Conservation (phyloP, 2,113 vertebrate species). For the Numida meleagris region DNA sequence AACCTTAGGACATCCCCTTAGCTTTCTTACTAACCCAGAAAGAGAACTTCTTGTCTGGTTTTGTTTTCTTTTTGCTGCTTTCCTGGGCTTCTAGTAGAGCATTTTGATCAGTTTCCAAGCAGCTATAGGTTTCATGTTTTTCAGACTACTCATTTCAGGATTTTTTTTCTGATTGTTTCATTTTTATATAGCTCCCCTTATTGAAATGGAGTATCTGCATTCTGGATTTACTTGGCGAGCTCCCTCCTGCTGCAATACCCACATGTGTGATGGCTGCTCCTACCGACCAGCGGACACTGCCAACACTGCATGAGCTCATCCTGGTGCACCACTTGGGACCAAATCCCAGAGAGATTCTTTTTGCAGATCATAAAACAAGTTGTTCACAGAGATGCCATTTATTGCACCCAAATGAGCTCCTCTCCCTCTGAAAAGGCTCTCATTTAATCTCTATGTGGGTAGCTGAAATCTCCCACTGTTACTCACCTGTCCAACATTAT, state of each 20-base stretch:
- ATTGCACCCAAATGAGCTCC: neutral
- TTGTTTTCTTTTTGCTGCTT: neutral
- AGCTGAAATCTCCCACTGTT: neutral
- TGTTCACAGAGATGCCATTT: neutral
- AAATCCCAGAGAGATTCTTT: neutral
- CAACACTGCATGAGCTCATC: fast-evolving
- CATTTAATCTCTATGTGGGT: neutral
- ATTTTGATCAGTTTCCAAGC: neutral
- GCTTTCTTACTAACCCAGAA: neutral
- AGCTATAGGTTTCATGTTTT: neutral
- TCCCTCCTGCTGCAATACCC: neutral
- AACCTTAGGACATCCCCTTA: neutral
- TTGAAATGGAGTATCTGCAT: neutral
- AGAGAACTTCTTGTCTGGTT: neutral
- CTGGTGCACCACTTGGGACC: neutral
- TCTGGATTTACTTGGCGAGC: too few species aligned
- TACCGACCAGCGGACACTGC: neutral
- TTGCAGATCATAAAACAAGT: neutral
- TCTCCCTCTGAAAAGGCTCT: neutral
- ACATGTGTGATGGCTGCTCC: neutral
- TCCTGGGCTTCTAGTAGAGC: neutral
- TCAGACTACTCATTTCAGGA: neutral
- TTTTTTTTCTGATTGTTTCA: neutral
- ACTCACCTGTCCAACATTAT: neutral
- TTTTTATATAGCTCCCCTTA: neutral